Evolutionary conservation across 2,113 vertebrate genomes (phyloP).

Genomic region (Protobothrops flavoviridis): DNA sequence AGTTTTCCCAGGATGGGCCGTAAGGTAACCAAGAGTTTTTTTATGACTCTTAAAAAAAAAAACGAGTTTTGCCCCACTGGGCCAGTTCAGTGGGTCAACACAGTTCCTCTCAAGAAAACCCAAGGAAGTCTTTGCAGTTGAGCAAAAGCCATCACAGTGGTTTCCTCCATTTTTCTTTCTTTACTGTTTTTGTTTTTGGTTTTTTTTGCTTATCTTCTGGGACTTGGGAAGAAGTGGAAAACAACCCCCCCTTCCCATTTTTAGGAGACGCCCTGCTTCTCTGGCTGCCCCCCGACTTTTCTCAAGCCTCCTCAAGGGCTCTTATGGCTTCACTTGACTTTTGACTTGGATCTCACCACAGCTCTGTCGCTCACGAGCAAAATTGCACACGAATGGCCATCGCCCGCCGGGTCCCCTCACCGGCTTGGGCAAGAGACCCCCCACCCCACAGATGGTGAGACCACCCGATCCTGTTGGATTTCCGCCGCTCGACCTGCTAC

Average conservation of each 20-base stretch:
- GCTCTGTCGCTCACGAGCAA: not conserved
- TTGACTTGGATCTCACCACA: not conserved
- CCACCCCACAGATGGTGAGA: too few species aligned
- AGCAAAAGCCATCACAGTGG: too few species aligned
- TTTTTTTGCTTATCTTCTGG: not conserved
- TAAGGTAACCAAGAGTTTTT: not conserved
- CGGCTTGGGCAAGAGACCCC: not conserved
- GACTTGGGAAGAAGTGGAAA: not conserved
- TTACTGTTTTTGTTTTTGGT: too few species aligned
- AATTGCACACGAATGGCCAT: not conserved
- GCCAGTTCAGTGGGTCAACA: too few species aligned
- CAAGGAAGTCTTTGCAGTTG: too few species aligned
- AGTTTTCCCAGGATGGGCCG: not conserved
- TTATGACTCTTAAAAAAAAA: not conserved
- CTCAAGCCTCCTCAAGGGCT: too few species aligned
- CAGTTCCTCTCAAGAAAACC: not conserved
- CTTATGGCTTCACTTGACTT: not conserved
- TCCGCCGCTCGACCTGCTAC: not conserved
- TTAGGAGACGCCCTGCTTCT: not conserved
- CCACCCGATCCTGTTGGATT: not conserved
- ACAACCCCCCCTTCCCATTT: not conserved
- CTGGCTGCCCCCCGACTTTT: not conserved
- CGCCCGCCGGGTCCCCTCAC: not conserved
- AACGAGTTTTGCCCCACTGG: too few species aligned
- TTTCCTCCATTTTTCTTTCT: too few species aligned